Evolutionary conservation across 2,888 invertebrate genomes (phyloP), one percentile per base, ranked within the genome.

Genomic region (Parochlus steinenii): DNA sequence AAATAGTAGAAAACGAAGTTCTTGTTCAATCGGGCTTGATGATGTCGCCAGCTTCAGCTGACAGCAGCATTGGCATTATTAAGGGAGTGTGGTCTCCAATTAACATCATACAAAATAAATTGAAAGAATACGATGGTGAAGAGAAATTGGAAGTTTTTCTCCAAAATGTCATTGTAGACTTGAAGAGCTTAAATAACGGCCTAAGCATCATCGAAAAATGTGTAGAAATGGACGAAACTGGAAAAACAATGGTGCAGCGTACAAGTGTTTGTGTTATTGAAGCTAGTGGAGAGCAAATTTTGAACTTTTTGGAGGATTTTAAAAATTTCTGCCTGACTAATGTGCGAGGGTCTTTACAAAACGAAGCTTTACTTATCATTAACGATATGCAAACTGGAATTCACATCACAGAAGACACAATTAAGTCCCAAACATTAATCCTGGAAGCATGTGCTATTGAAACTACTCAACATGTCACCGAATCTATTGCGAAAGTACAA

Each of bases 171-270:
- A 61, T 65, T 10, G 55, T 63, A 16, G 68, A 75, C 3, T 58
- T 81, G 23, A 69, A 69, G 44, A 61, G 64, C 19, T 53, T 81
- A 15, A 74, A 75, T 46, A 67, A 71, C 45, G 69, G 71, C 16
- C 50, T 80, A 5, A 67, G 69, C 12, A 67, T 74, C 2, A 66
- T 77, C 23, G 71, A 76, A 51, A 73, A 73, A 49, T 75, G 77
- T 47, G 65, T 74, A 23, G 72, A 71, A 45, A 65, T 74, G 43
- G 72, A 74, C 51, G 71, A 69, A 43, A 69, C 68, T 23, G 73
- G 68, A 8, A 70, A 68, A 36, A 75, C 76, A 0, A 54, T 77
- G 6, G 72, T 76, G 2, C 74, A 74, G 48, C 65, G 69, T 47
- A 74, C 76, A 0, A 75, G 76, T 49, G 64, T 69, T 10, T 71